Percentiles rank a stretch among this genome's conserved stretches.
These are phyloP conservation scores for Steromphala cineraria DNA, from an alignment of 2,888 invertebrate species.

Conservation along the genomic window DNA sequence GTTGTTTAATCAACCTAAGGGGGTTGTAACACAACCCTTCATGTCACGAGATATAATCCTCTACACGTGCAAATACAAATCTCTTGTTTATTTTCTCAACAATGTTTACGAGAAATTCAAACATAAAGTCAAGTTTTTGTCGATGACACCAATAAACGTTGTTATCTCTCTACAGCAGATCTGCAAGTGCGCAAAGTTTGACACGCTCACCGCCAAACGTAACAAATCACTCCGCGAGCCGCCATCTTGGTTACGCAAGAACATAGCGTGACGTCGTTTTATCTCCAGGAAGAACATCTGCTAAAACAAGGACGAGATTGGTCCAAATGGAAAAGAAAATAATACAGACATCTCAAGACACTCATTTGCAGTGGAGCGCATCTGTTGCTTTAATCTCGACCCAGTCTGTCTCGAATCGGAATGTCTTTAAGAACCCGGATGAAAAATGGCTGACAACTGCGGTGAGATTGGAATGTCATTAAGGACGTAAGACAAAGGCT, in stretches of 20 bases:
- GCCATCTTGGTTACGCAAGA: constrained; percentile 16
- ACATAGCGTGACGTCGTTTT: constrained; percentile 6
- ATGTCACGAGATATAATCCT: not conserved
- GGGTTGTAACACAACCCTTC: not conserved
- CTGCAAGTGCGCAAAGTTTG: not conserved
- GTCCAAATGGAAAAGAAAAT: not conserved
- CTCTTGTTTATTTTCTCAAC: not conserved
- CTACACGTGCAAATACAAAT: not conserved
- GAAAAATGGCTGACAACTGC: not conserved
- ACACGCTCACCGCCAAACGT: constrained; percentile 1
- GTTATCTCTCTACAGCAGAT: not conserved
- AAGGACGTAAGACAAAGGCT: too few relatives aligned
- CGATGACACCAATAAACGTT: not conserved
- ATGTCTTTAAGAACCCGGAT: constrained; percentile 1
- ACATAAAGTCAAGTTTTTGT: not conserved
- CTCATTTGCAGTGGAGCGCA: not conserved
- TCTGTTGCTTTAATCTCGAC: not conserved
- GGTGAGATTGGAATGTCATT: not conserved
- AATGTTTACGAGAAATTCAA: not conserved
- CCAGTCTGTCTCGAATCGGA: not conserved
- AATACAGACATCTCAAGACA: not conserved
- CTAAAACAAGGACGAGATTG: not conserved
- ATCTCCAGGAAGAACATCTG: constrained; percentile 5
- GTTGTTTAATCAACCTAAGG: not conserved
- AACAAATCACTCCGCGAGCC: constrained; percentile 15